These are phyloP conservation scores for Diabrotica virgifera DNA, from an alignment of 1,140 invertebrate species.

Conservation along the genomic window DNA sequence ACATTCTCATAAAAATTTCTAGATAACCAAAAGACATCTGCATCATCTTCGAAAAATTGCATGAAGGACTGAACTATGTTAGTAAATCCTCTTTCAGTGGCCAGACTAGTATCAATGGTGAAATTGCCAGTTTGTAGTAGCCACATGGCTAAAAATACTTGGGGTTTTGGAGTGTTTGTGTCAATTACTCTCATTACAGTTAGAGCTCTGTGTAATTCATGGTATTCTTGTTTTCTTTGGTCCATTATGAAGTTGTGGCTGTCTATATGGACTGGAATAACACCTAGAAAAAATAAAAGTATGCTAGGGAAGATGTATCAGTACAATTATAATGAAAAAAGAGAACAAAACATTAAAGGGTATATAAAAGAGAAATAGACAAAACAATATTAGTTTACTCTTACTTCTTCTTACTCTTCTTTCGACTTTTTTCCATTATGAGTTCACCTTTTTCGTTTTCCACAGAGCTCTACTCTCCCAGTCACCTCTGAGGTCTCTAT, in stretches of 20 bases:
- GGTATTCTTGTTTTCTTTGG: constrained; percentile 70
- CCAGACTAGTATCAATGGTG: constrained; percentile 52
- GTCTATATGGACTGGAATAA: constrained; percentile 70
- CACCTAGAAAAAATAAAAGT: constrained; percentile 51
- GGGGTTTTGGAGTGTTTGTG: constrained; percentile 55
- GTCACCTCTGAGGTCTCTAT: too few species aligned
- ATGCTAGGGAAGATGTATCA: background rate
- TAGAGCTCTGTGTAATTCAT: constrained; percentile 70
- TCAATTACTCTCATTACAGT: constrained; percentile 61
- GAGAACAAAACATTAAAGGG: too few species aligned
- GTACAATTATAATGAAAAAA: background rate
- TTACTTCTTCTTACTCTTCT: too few species aligned
- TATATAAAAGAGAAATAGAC: too few species aligned
- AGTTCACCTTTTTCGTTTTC: too few species aligned
- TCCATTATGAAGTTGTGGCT: constrained; percentile 70
- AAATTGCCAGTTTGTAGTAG: constrained; percentile 65
- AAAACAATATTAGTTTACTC: too few species aligned
- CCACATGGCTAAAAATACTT: constrained; percentile 74
- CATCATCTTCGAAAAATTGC: constrained; percentile 66
- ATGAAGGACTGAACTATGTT: constrained; percentile 67
- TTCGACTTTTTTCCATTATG: too few species aligned
- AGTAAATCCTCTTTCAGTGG: constrained; percentile 53
- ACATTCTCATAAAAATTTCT: constrained; percentile 69
- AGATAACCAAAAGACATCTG: constrained; percentile 76
- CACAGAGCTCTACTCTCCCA: too few species aligned